Evolutionary conservation across 2,888 invertebrate genomes (phyloP).

Genomic region (Thymelicus lineola): DNA sequence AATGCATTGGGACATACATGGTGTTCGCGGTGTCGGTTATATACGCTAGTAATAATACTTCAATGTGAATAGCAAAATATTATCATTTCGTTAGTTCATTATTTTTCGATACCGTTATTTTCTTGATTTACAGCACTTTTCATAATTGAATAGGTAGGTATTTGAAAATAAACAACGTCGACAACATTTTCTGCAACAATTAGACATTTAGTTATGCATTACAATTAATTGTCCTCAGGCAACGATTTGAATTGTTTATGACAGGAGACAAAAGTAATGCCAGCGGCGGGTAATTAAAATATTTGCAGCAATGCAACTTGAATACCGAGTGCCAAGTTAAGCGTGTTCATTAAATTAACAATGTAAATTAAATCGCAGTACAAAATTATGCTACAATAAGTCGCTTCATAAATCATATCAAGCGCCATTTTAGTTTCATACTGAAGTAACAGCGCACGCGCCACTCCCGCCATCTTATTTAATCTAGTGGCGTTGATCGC

Average conservation of each 20-base stretch:
- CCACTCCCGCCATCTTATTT: slow-evolving; percentile 83
- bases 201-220: slow-evolving; percentile 33
- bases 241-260: slow-evolving; percentile 32
- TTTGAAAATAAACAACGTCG: background rate
- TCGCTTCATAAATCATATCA: slow-evolving; percentile 53
- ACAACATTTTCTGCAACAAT: slow-evolving; percentile 25
- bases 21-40: too few species aligned
- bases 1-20: too few species aligned
- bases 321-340: slow-evolving; percentile 31
- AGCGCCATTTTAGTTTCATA: slow-evolving; percentile 66
- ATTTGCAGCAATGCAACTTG: slow-evolving; percentile 32
- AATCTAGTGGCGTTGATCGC: slow-evolving; percentile 84
- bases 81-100: too few species aligned
- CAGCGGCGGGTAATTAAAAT: slow-evolving; percentile 31
- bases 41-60: too few species aligned
- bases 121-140: slow-evolving; percentile 3
- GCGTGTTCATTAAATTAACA: slow-evolving; percentile 32
- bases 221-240: slow-evolving; percentile 32
- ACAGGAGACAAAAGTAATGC: slow-evolving; percentile 29
- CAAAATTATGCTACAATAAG: slow-evolving; percentile 58
- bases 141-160: background rate
- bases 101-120: background rate
- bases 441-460: slow-evolving; percentile 77
- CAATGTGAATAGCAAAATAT: too few species aligned
- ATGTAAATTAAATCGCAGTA: slow-evolving; percentile 35